Evolutionary conservation across 2,113 vertebrate species (phyloP).

Genomic region (Cyphomyrus discorhynchus): DNA sequence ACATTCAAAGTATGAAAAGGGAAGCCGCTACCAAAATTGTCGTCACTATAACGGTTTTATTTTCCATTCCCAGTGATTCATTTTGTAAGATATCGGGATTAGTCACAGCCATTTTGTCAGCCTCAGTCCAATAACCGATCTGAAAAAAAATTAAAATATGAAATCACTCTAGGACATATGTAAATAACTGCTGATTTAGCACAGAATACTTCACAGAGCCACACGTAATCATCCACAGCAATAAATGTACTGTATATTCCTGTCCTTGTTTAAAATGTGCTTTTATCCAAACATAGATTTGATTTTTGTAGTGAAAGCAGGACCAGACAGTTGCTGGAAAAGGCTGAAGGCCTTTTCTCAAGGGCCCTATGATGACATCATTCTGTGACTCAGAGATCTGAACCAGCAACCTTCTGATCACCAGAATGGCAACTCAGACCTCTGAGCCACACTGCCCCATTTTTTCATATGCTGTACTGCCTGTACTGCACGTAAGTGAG

Average conservation of each 20-base stretch:
- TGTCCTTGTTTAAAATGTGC: not conserved
- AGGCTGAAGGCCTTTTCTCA: not conserved
- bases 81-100: constrained; percentile 83
- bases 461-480: not conserved
- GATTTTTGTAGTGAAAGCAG: not conserved
- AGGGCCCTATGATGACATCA: not conserved
- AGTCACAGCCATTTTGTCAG: constrained; percentile 96
- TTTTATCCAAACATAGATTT: not conserved
- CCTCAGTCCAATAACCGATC: constrained; percentile 98
- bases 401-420: not conserved
- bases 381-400: not conserved
- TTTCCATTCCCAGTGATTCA: constrained; percentile 88
- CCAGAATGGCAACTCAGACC: not conserved
- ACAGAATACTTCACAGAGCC: not conserved
- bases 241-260: not conserved
- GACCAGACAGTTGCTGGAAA: not conserved
- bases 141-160: constrained; percentile 52
- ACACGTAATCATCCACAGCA: not conserved
- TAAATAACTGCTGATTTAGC: not conserved
- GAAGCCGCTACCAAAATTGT: constrained; percentile 86
- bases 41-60: constrained; percentile 96
- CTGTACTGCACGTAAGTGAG: not conserved
- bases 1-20: not conserved
- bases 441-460: not conserved
- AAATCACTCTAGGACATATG: not conserved